A percentile compares a stretch with the other conserved stretches of the same genome.
Evolutionary conservation across 2,113 vertebrate genomes (phyloP).

Genomic region (Salvelinus namaycush): DNA sequence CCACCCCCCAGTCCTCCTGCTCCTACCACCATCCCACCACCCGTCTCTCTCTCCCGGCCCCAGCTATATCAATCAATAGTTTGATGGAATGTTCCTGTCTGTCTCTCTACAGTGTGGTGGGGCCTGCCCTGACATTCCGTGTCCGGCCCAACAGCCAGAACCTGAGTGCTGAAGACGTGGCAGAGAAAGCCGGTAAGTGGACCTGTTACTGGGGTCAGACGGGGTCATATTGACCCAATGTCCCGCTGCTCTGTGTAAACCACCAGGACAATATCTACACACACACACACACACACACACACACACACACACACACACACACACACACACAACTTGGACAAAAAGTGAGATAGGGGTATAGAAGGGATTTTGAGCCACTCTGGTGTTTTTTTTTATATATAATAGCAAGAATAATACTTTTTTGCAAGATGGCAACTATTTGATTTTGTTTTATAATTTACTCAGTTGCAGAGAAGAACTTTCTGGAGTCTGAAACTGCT

Average conservation of each 20-base stretch:
- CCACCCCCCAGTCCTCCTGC: neutral
- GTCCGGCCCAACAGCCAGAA: conserved; percentile 87
- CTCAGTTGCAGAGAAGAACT: conserved; percentile 81
- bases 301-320: no score
- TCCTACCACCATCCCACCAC: neutral
- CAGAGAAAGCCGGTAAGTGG: conserved; percentile 80
- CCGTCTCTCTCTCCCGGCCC: neutral
- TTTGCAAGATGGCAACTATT: no score
- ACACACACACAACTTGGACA: neutral
- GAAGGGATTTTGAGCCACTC: no score
- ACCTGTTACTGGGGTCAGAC: neutral
- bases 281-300: no score
- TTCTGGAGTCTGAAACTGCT: conserved; percentile 82
- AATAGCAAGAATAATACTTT: no score
- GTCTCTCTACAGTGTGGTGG: conserved; percentile 78
- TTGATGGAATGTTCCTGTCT: conserved; percentile 9
- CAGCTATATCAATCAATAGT: no score
- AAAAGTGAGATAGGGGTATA: no score
- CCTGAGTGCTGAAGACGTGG: conserved; percentile 77
- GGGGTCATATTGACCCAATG: neutral
- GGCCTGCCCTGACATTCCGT: conserved; percentile 85
- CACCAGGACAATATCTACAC: neutral
- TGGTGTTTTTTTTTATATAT: neutral
- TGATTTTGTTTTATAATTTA: neutral
- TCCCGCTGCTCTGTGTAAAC: neutral